Evolutionary conservation across 2,113 vertebrate genomes (phyloP).

Genomic region (Tetrax tetrax): DNA sequence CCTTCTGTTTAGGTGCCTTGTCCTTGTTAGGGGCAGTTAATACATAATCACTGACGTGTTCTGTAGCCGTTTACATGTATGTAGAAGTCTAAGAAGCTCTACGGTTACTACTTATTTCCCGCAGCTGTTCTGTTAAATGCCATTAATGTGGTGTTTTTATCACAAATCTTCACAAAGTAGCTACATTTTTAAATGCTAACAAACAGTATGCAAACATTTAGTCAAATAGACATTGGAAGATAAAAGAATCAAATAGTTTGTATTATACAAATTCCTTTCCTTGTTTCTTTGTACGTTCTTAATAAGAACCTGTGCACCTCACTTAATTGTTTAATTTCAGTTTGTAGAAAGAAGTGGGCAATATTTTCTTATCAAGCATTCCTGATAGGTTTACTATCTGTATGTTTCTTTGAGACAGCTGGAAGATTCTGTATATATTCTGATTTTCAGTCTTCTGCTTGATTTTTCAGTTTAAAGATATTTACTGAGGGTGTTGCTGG

Average conservation of each 20-base stretch:
- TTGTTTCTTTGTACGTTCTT: background rate
- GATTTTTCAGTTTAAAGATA: background rate
- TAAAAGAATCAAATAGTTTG: background rate
- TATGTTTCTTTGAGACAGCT: background rate
- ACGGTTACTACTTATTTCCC: background rate
- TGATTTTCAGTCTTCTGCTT: background rate
- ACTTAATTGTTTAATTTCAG: background rate
- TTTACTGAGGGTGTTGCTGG: background rate
- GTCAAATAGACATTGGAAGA: background rate
- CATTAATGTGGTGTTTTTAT: background rate
- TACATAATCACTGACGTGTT: background rate
- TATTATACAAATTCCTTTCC: background rate
- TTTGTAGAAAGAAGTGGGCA: background rate
- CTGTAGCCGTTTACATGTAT: background rate
- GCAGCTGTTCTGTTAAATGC: background rate
- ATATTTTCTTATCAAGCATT: background rate
- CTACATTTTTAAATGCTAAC: background rate
- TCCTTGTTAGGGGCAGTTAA: background rate
- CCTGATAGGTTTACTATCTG: background rate
- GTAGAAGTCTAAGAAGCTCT: background rate
- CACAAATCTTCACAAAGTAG: background rate
- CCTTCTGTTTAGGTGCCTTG: background rate
- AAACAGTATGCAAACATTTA: background rate
- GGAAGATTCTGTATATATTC: background rate
- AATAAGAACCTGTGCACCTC: background rate